phyloP scores from a whole-genome alignment of 2,888 invertebrate genomes.

The Folsomia candida region DNA sequence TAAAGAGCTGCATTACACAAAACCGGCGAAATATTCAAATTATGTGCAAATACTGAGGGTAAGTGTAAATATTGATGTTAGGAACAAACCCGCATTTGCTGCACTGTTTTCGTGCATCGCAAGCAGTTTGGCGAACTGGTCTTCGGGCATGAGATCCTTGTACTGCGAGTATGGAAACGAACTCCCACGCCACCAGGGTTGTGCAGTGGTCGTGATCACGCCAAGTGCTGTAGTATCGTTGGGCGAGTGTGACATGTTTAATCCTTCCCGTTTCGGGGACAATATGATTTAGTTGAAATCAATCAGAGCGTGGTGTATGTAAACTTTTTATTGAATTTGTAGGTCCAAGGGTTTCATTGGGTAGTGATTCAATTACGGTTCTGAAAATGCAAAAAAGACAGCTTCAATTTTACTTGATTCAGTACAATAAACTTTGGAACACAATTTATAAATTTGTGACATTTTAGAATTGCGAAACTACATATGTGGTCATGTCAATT shows the following conservation, averaged over 20 bases:
- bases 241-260: not conserved
- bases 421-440: no score
- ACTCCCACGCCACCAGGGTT: not conserved
- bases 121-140: not conserved
- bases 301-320: no score
- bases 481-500: no score
- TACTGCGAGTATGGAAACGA: not conserved
- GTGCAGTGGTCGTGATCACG: not conserved
- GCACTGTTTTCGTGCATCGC: not conserved
- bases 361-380: no score
- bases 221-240: not conserved
- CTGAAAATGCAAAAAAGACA: no score
- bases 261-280: no score
- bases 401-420: no score
- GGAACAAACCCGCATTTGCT: not conserved
- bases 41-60: not conserved
- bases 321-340: no score
- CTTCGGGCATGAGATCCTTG: not conserved
- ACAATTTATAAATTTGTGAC: no score
- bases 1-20: not conserved
- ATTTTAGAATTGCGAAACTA: no score
- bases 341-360: no score
- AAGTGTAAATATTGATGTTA: not conserved
- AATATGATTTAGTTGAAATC: no score
- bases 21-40: not conserved